phyloP scores from a whole-genome alignment of 2,797 vertebrate species.

The Sternotherus odoratus region DNA sequence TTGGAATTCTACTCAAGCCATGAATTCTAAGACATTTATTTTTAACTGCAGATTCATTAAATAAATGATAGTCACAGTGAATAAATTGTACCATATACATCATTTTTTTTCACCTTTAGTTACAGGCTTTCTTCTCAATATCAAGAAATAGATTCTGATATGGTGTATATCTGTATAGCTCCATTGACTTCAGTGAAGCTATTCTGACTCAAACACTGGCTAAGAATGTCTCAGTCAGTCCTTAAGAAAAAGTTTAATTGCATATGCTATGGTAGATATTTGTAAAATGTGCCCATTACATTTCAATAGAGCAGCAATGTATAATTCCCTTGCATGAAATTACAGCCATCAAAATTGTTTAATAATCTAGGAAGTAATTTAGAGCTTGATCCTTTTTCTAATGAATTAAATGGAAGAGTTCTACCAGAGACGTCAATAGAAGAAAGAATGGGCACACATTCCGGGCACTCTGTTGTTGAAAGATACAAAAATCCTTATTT shows the following conservation, averaged over 20 bases:
- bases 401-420: not conserved
- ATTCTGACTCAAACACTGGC: not conserved
- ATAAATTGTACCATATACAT: not conserved
- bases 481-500: not conserved
- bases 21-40: not conserved
- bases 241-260: not conserved
- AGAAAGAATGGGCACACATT: not conserved
- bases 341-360: not conserved
- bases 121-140: not conserved
- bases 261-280: rapidly evolving
- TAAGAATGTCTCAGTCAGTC: not conserved
- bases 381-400: rapidly evolving
- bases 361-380: not conserved
- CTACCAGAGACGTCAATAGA: not conserved
- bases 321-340: not conserved
- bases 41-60: not conserved
- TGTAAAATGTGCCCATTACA: not conserved
- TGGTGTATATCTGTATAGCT: not conserved
- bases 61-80: not conserved
- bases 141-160: not conserved
- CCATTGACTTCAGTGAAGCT: slow-evolving; percentile 33
- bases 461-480: not conserved
- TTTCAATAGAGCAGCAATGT: not conserved
- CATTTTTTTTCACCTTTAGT: not conserved
- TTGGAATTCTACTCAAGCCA: not conserved